Evolutionary conservation across 2,888 invertebrate genomes (phyloP), one percentile per base, ranked within the genome.

Genomic region (Acleris laterana): DNA sequence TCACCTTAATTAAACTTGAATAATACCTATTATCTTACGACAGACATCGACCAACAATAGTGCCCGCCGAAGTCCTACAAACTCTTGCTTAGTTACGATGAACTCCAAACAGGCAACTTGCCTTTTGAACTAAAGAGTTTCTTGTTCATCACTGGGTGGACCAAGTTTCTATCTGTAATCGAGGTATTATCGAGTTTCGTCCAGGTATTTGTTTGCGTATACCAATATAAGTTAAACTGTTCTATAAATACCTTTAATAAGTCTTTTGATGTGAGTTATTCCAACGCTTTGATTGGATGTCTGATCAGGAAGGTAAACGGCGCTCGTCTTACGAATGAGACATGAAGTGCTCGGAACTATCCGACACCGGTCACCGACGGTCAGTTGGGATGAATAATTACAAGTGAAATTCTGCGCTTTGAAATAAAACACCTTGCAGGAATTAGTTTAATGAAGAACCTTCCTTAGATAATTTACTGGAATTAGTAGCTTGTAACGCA

Each of bases 351-450:
- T 81, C 71, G 76, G 74, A 70, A 77, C 77, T 74, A 87, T 77
- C 75, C 68, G 85, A 87, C 77, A 85, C 87, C 84, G 85, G 85
- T 83, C 83, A 84, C 77, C 77, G 77, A 72, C 76, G 87, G 86
- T 81, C 84, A 88, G 77, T 81, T 69, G 78, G 83, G 82, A 79
- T 78, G 75, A 84, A 83, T 89, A 88, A 90, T 90, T 89, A 88
- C 82, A 85, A 84, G 82, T 82, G 83, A 81, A 81, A 82, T 81
- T 81, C 77, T 71, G 77, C 77, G 82, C 89, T 91, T 90, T 90
- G 91, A 87, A 90, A 90, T 72, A 71, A 76, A 80, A 90, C 82
- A 85, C 86, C 77, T 78, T 78, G 64, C 69, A 79, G 77, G 78
- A 83, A 82, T 83, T 80, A 78, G 71, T 79, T 71, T 74, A 82